Evolutionary conservation across 2,113 vertebrate species (phyloP), one percentile per base, ranked within the genome.

Genomic region (Sterrhoptilus dennistouni): DNA sequence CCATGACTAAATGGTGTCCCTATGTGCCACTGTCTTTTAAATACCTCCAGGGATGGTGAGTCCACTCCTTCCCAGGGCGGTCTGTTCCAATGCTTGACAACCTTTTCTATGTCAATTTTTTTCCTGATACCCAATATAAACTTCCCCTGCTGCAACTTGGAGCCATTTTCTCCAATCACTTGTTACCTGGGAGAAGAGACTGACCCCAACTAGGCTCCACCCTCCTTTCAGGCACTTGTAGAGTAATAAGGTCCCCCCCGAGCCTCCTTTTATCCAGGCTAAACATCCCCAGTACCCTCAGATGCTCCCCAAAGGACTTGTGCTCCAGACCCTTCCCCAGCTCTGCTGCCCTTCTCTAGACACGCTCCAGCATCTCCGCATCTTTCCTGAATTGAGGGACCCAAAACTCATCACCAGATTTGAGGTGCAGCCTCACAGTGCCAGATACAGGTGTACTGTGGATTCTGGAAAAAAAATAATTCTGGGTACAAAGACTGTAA

Each of bases 201-300:
- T 31, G 35, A 50, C 18, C 6, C 24, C 35, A 4, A 18, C 57
- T 17, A 11, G 2, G 14, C 44, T 35, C 14, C 49, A 47, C 8
- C 14, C 17, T 17, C 17, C 25, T 56, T 49, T 56, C 21, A 56
- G 31, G 31, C 13, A 56, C 2, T 5, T 49, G 42, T 27, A 42
- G 29, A n/a, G 25, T 3, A 2, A 0, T 12, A 42, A 42, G 12
- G 9, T 23, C 4, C 1, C 35, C 17, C 18, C 24, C 9, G 6
- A 35, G 21, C 21, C 50, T 36, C 42, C 31, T 64, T 42, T 56
- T 22, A 57, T 72, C 35, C 14, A 65, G 31, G 18, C 9, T 75
- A 1, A 75, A 49, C 15, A 85, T 1, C 6, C 6, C 5, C 50
- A 75, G 29, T 42, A 57, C 29, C 29, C 60, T 65, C 24, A 57